Conservation (phyloP, 2,888 invertebrate species). For the Crioceris asparagi region DNA sequence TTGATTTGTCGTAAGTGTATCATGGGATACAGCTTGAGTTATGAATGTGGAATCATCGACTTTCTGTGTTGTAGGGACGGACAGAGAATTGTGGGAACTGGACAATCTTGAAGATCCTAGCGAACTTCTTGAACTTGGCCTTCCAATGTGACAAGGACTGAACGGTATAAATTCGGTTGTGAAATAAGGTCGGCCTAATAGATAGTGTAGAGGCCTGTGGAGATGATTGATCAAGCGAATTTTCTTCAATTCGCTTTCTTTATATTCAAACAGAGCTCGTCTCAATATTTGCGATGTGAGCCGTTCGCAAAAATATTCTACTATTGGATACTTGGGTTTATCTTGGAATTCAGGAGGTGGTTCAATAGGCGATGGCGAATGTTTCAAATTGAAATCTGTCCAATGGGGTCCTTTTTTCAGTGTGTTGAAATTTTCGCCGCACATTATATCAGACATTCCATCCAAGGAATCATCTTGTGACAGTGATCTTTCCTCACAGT, state of each 20-base stretch:
- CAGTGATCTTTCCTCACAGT: conserved; percentile 67
- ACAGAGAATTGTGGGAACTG: conserved; percentile 75
- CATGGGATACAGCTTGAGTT: conserved; percentile 81
- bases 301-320: conserved; percentile 40
- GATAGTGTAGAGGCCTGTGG: conserved; percentile 18
- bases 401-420: conserved; percentile 65
- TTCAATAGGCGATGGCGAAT: conserved; percentile 57
- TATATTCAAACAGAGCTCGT: conserved; percentile 41
- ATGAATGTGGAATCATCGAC: conserved; percentile 79
- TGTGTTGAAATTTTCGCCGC: conserved; percentile 72
- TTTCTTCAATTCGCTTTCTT: conserved; percentile 17
- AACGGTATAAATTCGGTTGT: conserved; percentile 49
- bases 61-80: conserved; percentile 57
- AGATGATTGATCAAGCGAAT: conserved; percentile 16
- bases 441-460: conserved; percentile 64
- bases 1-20: conserved; percentile 64
- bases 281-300: conserved; percentile 40
- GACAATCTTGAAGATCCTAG: conserved; percentile 68
- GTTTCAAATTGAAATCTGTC: conserved; percentile 42
- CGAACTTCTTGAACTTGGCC: conserved; percentile 68
- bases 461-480: conserved; percentile 69
- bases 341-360: conserved; percentile 81
- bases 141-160: conserved; percentile 44
- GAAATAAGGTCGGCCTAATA: conserved; percentile 38
- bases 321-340: conserved; percentile 35